A percentile compares a stretch with the other conserved stretches of the same genome.
Evolutionary conservation across 2,888 invertebrate species (phyloP).

Genomic region (Eupeodes latifasciatus): DNA sequence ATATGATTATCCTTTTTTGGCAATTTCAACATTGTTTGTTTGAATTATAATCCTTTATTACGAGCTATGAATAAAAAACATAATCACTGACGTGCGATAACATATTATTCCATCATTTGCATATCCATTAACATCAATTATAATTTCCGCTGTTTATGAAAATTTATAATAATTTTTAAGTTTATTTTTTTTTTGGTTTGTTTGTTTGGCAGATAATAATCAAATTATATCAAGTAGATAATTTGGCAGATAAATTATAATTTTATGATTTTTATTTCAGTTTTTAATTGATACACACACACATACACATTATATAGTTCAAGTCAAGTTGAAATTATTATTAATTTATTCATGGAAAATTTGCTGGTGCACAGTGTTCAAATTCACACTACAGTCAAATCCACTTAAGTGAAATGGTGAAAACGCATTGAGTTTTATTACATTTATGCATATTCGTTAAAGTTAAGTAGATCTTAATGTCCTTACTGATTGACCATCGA

Average conservation of each 20-base stretch:
- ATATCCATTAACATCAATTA: slow-evolving; percentile 4
- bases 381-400: not conserved
- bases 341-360: not conserved
- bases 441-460: too few species aligned
- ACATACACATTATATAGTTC: too few species aligned
- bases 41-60: not conserved
- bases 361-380: not conserved
- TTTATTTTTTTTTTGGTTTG: too few species aligned
- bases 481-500: too few species aligned
- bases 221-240: not conserved
- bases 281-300: not conserved
- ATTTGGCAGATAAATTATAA: not conserved
- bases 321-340: not conserved
- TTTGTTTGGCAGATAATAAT: not conserved
- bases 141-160: not conserved
- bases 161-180: not conserved
- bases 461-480: too few species aligned
- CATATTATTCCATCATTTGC: not conserved
- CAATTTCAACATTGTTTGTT: not conserved
- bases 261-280: not conserved
- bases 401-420: too few species aligned
- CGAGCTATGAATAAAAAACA: not conserved
- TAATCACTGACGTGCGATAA: not conserved
- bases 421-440: too few species aligned
- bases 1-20: not conserved